Evolutionary conservation across 2,888 invertebrate species (phyloP), one percentile per base, ranked within the genome.

Genomic region (Synanthedon vespiformis): DNA sequence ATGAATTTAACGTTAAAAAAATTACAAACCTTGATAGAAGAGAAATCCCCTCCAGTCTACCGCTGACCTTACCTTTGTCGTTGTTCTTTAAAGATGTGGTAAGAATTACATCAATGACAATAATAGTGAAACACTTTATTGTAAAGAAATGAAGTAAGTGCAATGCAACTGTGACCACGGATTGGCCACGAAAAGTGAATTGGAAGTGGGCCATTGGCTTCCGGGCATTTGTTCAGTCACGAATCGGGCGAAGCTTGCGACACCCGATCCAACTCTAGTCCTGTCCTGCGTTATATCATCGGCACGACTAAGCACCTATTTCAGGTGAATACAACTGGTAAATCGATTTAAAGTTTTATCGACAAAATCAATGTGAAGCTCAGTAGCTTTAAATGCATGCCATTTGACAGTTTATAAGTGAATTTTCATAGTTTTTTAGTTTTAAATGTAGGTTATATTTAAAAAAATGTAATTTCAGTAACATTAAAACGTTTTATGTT

Each of bases 141-240:
- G 18, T 55, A 40, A 55, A 58, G 48, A 56, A 56, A 57, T 57
- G 13, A 44, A 44, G 44, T 44, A 44, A 53, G 53, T 55, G 41
- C 48, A 54, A 53, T 53, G 55, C 53, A 54, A 55, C 53, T 52
- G 67, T 69, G 48, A 63, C 75, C 74, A 78, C 77, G 75, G 80
- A 79, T 77, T 74, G 68, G 64, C 75, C 75, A 78, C 77, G 75
- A 80, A 79, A 79, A 74, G 68, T 66, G 64, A 68, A 62, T 70
- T 74, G 67, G 63, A 79, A 77, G 68, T 74, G 60, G 74, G 73
- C 61, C 74, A 71, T 61, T 73, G 55, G 78, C 81, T 84, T 81
- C 82, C 82, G 83, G 82, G 78, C 82, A 79, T 77, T 77, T 65
- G 74, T 66, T 70, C 64, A 68, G 74, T 82, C 82, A 80, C 81